Base-by-base conservation (phyloP, 2,888 invertebrate species). In the Melanotus villosus region DNA sequence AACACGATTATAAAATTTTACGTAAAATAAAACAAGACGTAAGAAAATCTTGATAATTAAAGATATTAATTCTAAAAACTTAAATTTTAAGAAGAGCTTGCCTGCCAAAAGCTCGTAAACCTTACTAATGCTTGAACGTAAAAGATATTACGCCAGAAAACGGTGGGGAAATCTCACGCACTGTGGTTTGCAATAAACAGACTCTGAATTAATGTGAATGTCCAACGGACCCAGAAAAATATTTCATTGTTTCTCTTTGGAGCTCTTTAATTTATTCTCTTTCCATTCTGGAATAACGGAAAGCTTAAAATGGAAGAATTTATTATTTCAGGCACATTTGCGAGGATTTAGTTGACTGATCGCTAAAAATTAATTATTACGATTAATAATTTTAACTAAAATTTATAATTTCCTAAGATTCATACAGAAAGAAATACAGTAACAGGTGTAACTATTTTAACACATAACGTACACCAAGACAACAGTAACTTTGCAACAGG, bases 161-260 rank as follows among this genome's bases (percentile, higher is more conserved):
- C 41, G 43, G 64, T 30, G 30, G 43, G 41, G 50, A 64, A 52
- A 56, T 64, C 64, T 54, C 56, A 64, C 64, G 56, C 64, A 30
- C 52, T 45, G 52, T 56, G 41, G 56, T 50, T 41, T 64, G 64
- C 64, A 26, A 64, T 64, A 64, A 54, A 64, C 64, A 64, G 56
- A 43, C 64, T 47, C 50, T 38, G 32, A 64, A 64, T 64, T 64
- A 64, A 64, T 64, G 64, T 23, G 54, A 43, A 56, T 52, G 43
- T 50, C 41, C 50, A 43, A 54, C 41, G 36, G 56, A 38, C 64
- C 43, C 41, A 38, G 32, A 41, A 64, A 64, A 56, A 64, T 54
- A 43, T 54, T 64, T 64, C 56, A 54, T 64, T 64, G 64, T 64
- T 54, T 64, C 64, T 52, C 64, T 59, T 59, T 45, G 32, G 21